Evolutionary conservation across 2,797 vertebrate genomes (phyloP).

Genomic region (Setipinna tenuifilis): DNA sequence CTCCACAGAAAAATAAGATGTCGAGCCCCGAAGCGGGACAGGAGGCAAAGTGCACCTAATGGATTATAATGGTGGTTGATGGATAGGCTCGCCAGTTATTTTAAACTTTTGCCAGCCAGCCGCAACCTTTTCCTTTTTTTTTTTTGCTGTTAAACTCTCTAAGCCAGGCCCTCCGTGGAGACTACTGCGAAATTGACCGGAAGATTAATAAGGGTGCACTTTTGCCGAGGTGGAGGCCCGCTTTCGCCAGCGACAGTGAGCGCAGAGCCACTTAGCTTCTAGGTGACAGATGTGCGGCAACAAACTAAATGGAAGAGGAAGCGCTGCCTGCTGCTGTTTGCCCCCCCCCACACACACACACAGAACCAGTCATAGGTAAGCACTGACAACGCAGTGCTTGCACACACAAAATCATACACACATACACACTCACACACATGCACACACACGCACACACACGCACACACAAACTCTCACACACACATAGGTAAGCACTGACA

Average conservation of each 20-base stretch:
- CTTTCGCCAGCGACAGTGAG: constrained; percentile 50
- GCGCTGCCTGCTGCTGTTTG: constrained; percentile 39
- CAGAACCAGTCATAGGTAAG: background rate
- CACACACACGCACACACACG: background rate
- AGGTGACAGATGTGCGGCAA: constrained; percentile 57
- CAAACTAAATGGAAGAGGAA: constrained; percentile 71
- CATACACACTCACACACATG: constrained; percentile 34
- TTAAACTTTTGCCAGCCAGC: background rate
- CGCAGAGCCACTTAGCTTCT: constrained; percentile 64
- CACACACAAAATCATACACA: background rate
- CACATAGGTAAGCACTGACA: background rate
- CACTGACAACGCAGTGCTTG: constrained; percentile 16
- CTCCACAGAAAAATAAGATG: constrained; percentile 40
- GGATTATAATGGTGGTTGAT: constrained; percentile 55
- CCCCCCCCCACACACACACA: constrained; percentile 50
- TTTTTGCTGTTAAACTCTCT: background rate
- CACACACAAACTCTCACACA: background rate
- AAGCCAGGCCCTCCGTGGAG: constrained; percentile 39
- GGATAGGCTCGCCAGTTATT: constrained; percentile 52
- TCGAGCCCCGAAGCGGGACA: constrained; percentile 43
- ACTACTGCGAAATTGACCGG: constrained; percentile 58
- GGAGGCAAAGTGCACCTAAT: constrained; percentile 51
- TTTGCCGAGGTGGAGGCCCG: constrained; percentile 51
- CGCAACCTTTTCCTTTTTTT: background rate
- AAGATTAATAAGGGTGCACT: constrained; percentile 58